Evolutionary conservation across 1,140 invertebrate genomes (phyloP).

Genomic region (Drosophila setifemur): DNA sequence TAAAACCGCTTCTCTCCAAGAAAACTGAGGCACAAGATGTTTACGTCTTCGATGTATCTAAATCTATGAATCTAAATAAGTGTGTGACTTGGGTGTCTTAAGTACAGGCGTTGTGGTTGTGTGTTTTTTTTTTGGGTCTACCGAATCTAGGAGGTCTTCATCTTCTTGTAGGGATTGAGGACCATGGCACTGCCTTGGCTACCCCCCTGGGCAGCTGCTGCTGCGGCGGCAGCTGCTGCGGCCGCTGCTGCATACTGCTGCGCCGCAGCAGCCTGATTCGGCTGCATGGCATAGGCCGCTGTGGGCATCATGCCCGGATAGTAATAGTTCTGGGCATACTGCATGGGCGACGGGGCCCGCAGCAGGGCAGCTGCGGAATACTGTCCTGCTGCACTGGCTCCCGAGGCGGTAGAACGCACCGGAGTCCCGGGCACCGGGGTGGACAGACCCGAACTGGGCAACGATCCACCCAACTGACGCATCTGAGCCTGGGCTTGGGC

Average conservation of each 20-base stretch:
- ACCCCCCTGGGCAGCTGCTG: conserved; percentile 63
- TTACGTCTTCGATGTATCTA: conserved; percentile 59
- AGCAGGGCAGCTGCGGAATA: conserved; percentile 34
- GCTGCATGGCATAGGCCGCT: conserved; percentile 59
- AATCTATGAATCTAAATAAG: conserved; percentile 26
- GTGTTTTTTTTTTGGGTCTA: background rate
- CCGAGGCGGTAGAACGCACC: conserved; percentile 44
- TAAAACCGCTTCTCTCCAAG: conserved; percentile 24
- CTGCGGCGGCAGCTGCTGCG: conserved; percentile 49
- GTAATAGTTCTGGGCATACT: conserved; percentile 64
- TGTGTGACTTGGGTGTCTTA: conserved; percentile 46
- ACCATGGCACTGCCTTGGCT: conserved; percentile 85
- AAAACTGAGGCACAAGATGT: conserved; percentile 74
- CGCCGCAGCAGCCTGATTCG: conserved; percentile 39
- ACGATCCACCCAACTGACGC: conserved; percentile 81
- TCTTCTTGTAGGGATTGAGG: conserved; percentile 92
- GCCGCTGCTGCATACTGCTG: conserved; percentile 65
- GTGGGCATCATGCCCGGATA: conserved; percentile 72
- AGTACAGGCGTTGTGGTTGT: conserved; percentile 68
- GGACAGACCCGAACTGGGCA: conserved; percentile 82
- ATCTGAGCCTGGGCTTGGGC: conserved; percentile 58
- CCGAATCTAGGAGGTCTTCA: conserved; percentile 91
- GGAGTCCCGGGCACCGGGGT: conserved; percentile 80
- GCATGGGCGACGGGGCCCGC: conserved; percentile 53
- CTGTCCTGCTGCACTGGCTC: conserved; percentile 2